Base-by-base conservation (phyloP, 1,140 invertebrate species). In the Drosophila auraria region DNA sequence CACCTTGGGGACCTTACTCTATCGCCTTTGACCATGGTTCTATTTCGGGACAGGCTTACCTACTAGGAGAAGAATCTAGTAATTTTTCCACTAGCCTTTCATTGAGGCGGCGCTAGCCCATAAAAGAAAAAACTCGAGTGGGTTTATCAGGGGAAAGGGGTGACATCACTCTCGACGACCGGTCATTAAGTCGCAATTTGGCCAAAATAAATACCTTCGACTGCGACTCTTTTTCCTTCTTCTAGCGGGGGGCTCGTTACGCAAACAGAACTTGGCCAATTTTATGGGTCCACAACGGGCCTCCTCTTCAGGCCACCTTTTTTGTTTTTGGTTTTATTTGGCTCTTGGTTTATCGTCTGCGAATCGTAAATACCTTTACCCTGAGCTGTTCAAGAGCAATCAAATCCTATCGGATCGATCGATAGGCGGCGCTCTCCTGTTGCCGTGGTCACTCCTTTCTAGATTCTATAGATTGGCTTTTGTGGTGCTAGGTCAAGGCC, bases 121-220 rank as follows among this genome's bases (percentile, higher is more conserved):
- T 58, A n/a, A n/a, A 60, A 14, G 17, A 17, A 36, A 6, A 33
- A 42, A 20, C n/a, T 59, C 1, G 5, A 73, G 14, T 25, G 69
- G 6, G 20, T 14, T 87, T 82, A 89, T 89, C 78, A 50, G 51
- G 44, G 49, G 17, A 25, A 30, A 50, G 40, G 33, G 63, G 68
- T 90, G 86, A 90, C 87, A 91, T 90, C 87, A 90, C 83, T 80
- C 82, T 83, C 79, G 71, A 73, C 60, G 63, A 78, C 63, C 57
- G 59, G 63, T 61, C 78, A 80, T 87, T 91, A 84, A 89, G 84
- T 56, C 78, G 69, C 69, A 80, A 89, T 87, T 87, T 71, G 78
- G 51, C 47, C 63, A 80, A 74, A 71, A 78, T 84, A 90, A 90
- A 89, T 89, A 84, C 86, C 81, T 57, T 66, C 71, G 78, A 63